A percentile compares a stretch with the other conserved stretches of the same genome.
These are phyloP conservation scores for Anoura caudifer DNA, from an alignment of 2,113 vertebrate species.

Conservation along the genomic window DNA sequence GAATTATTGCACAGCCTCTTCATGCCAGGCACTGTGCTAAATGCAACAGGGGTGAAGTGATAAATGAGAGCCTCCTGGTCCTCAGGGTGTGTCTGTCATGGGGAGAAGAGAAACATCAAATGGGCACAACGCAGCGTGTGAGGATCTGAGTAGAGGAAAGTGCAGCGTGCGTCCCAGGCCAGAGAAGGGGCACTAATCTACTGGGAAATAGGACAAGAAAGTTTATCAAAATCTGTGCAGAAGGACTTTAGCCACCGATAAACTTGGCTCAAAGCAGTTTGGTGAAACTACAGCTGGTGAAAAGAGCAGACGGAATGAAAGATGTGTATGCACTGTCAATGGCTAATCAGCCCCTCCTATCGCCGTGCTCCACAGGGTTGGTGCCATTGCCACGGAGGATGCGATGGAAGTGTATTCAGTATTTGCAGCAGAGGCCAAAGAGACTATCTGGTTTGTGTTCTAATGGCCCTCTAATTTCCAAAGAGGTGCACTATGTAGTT, in stretches of 20 bases:
- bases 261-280: background rate
- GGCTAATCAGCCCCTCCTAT: background rate
- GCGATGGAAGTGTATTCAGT: background rate
- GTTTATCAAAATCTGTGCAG: background rate
- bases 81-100: background rate
- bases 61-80: background rate
- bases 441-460: background rate
- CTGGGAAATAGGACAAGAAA: background rate
- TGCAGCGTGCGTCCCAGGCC: background rate
- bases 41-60: background rate
- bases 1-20: background rate
- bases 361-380: background rate
- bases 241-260: background rate
- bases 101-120: background rate
- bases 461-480: background rate
- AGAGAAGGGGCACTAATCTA: background rate
- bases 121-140: rapidly evolving
- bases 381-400: background rate
- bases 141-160: background rate
- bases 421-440: background rate
- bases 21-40: background rate
- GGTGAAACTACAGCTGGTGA: background rate
- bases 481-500: background rate
- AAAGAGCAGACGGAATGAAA: background rate
- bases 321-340: background rate